Percentiles rank a stretch among this genome's conserved stretches.
Conservation (phyloP, 2,113 vertebrate genomes). For the Triplophysa dalaica region DNA sequence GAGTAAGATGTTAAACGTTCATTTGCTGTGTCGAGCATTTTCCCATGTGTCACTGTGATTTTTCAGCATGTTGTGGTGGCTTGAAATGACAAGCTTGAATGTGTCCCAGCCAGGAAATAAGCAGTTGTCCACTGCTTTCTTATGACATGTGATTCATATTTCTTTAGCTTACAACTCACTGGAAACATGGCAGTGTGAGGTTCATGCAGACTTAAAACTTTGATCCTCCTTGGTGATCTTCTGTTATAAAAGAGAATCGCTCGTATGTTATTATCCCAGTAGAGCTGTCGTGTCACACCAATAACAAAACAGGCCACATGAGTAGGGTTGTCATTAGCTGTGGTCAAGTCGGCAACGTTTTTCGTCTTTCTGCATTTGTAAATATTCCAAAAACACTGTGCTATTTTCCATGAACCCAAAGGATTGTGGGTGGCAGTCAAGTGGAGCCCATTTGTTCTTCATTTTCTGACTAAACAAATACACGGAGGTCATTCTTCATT, state of each 20-base stretch:
- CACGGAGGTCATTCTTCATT: conserved; percentile 15
- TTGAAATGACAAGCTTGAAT: conserved; percentile 29
- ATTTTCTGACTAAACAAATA: conserved; percentile 40
- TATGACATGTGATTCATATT: conserved; percentile 65
- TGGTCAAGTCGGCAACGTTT: conserved; percentile 47
- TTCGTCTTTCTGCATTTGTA: conserved; percentile 52
- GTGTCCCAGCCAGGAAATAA: conserved; percentile 57
- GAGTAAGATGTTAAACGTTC: background rate
- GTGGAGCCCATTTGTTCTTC: conserved; percentile 26
- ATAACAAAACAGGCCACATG: conserved; percentile 54
- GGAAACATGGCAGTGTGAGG: conserved; percentile 57
- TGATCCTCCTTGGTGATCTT: conserved; percentile 68
- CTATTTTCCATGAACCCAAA: conserved; percentile 52
- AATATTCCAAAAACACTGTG: conserved; percentile 44
- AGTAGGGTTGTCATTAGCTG: conserved; percentile 59
- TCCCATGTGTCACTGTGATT: conserved; percentile 13
- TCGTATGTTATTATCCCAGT: conserved; percentile 31
- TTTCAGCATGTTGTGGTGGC: background rate
- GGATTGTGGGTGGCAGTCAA: conserved; percentile 32
- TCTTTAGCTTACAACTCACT: conserved; percentile 62
- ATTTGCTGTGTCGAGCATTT: background rate
- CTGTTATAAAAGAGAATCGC: conserved; percentile 4
- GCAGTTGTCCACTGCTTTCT: conserved; percentile 58
- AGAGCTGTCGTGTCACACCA: conserved; percentile 41
- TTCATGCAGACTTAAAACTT: conserved; percentile 56